These are phyloP conservation scores for Sebastes nivosus DNA, from an alignment of 2,797 vertebrate species.

Conservation along the genomic window DNA sequence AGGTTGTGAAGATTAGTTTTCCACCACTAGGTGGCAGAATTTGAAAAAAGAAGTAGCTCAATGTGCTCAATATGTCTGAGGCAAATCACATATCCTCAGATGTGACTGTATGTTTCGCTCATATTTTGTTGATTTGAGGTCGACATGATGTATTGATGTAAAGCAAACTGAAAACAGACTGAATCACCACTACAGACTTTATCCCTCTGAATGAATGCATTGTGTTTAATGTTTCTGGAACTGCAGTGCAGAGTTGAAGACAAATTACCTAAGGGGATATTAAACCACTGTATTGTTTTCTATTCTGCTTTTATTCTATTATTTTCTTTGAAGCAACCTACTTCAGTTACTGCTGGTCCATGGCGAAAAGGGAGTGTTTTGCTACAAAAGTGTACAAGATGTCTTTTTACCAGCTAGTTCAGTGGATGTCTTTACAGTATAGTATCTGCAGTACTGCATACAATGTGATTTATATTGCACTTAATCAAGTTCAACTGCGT, in stretches of 20 bases:
- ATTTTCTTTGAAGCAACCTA: neutral
- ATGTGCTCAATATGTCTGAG: neutral
- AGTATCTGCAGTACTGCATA: neutral
- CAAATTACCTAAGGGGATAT: neutral
- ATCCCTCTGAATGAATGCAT: neutral
- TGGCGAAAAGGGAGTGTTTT: neutral
- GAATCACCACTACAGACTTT: neutral
- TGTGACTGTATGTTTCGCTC: neutral
- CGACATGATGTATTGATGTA: conserved; percentile 4
- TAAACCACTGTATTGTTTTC: neutral
- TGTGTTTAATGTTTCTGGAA: neutral
- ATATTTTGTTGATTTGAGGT: conserved; percentile 15
- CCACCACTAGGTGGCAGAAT: conserved; percentile 65
- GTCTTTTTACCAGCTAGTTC: neutral
- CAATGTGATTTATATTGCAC: neutral
- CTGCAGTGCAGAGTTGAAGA: neutral
- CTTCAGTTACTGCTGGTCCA: neutral
- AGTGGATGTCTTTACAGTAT: neutral
- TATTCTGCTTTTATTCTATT: neutral
- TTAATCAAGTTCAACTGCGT: neutral
- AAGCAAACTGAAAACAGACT: conserved; percentile 6
- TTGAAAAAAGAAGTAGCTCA: neutral
- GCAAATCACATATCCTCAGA: conserved; percentile 3
- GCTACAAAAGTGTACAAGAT: neutral
- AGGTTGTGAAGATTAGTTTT: neutral